Evolutionary conservation across 2,797 vertebrate species (phyloP).

Genomic region (Melanotaenia pygmaea): DNA sequence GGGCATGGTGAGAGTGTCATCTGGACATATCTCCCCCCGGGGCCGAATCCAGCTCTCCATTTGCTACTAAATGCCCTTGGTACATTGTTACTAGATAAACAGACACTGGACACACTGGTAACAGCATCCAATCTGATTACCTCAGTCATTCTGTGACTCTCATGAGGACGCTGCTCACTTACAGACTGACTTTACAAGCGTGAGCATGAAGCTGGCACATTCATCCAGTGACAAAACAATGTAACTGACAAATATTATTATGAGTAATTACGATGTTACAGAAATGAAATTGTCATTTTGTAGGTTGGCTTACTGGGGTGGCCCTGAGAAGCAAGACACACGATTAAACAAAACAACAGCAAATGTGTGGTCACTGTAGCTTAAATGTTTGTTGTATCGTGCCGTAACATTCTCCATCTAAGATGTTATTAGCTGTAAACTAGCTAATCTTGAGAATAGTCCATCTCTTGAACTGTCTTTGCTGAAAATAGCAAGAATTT

Average conservation of each 20-base stretch:
- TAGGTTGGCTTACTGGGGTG: neutral
- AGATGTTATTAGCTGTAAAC: no score
- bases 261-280: conserved; percentile 13
- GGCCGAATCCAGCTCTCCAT: conserved; percentile 84
- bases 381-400: neutral
- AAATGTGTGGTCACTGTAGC: no score
- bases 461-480: no score
- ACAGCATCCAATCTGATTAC: conserved; percentile 78
- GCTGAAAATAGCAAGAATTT: neutral
- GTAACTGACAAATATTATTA: conserved; percentile 15
- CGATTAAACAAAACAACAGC: neutral
- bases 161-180: conserved; percentile 64
- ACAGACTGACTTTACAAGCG: conserved; percentile 54
- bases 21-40: conserved; percentile 83
- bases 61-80: conserved; percentile 85
- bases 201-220: conserved; percentile 50
- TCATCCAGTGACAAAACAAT: conserved; percentile 33
- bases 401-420: no score
- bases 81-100: conserved; percentile 88
- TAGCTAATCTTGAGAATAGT: no score
- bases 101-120: conserved; percentile 80
- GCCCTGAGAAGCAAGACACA: neutral
- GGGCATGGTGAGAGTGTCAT: conserved; percentile 83
- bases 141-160: conserved; percentile 72
- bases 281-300: neutral